Evolutionary conservation across 2,888 invertebrate species (phyloP), one percentile per base, ranked within the genome.

Genomic region (Catocala nupta): DNA sequence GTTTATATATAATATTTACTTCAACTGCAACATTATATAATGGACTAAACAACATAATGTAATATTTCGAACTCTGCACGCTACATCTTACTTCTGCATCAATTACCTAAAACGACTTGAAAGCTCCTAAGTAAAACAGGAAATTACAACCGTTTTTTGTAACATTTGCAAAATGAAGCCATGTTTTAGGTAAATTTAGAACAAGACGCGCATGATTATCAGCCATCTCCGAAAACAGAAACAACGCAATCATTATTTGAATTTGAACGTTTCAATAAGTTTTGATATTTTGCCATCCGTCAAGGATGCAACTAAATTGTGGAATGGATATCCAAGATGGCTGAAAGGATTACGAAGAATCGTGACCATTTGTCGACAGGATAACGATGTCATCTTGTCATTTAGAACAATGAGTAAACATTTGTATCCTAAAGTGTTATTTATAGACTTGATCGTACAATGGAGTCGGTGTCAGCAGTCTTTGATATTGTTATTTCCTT

Each of bases 211-310:
- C 16, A 53, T 39, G 36, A 39, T 2, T 39, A 39, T 39, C 5
- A 39, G 8, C 36, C 39, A 25, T 43, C 43, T 7, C 10, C 53
- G 9, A 44, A n/a, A 25, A 53, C 8, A 8, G n/a, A 44, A 11
- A 25, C n/a, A 53, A 33, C 8, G 53, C 12, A 39, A 53, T n/a
- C 12, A 9, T 33, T 53, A 10, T 16, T 39, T 1, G 36, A 39
- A 10, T 16, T 39, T 1, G 36, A 39, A 39, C 7, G 43, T 53
- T 53, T 53, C 53, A 44, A 53, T 53, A 53, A 16, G 43, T n/a
- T 44, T 52, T 52, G 13, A 67, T 63, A 59, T 57, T 47, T 55
- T 66, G 55, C 58, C 57, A 70, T 70, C 13, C 59, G 5, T 34
- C 57, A 70, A 73, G 59, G 59, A 59, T 63, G 11, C 59, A 49